Evolutionary conservation across 2,797 vertebrate genomes (phyloP), one percentile per base, ranked within the genome.

Genomic region (Eulemur mongoz): DNA sequence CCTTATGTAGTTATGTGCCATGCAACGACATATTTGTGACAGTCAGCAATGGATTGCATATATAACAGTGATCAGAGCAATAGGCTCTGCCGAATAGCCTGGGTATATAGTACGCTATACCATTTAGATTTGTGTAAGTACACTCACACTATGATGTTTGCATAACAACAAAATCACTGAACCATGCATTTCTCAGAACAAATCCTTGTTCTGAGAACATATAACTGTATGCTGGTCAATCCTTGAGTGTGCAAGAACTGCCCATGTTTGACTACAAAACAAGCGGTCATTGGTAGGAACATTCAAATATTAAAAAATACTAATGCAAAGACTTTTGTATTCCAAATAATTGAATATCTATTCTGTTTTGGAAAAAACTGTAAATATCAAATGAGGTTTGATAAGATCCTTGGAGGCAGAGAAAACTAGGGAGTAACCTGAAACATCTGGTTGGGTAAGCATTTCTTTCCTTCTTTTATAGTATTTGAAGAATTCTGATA

Each of bases 401-500:
- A 84, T 92, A 88, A 63, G 22, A 80, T 96, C 75, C 35, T 14
- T 69, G 67, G 59, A 70, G 81, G 13, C 43, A 61, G 72, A 73
- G 91, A 94, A 59, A 92, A n/a, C 11, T 72, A 7, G 94, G 91
- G 9, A 61, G 35, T 69, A 79, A 23, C 35, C 69, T 95, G 54
- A 52, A 78, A 94, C 59, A 10, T 54, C 12, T 94, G 25, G 17
- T 35, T 93, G 17, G n/a, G 25, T 82, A 83, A 91, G 17, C 25
- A 32, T 67, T 61, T 45, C 5, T 57, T 57, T 65, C 18, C 76
- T 93, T 73, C 18, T 82, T 92, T 94, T 61, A 43, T 76, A 87
- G 65, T 92, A 20, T 90, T 72, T 96, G 52, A 88, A 91, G 88
- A 93, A 75, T 89, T 92, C 54, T 93, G 61, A 72, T 72, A 69